Percentiles rank a stretch among this genome's conserved stretches.
These are phyloP conservation scores for Enchytraeus crypticus DNA, from an alignment of 2,888 invertebrate genomes.

Conservation along the genomic window DNA sequence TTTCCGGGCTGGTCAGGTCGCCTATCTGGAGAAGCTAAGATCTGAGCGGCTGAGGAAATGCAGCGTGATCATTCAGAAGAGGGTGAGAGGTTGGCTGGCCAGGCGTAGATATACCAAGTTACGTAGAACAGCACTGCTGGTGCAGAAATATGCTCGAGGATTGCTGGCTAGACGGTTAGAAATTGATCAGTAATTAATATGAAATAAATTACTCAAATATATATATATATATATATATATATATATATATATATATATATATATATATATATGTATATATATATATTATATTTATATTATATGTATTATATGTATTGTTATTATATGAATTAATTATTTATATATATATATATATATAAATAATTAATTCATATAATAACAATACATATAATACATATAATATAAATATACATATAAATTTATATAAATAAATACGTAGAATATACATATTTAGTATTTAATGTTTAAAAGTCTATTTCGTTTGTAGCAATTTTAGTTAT, in stretches of 20 bases:
- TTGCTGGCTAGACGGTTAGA: slow-evolving; percentile 66
- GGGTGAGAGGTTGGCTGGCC: slow-evolving; percentile 73
- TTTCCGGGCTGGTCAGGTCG: slow-evolving; percentile 95
- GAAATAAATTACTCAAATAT: not conserved
- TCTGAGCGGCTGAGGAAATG: slow-evolving; percentile 71
- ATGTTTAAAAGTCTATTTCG: no score
- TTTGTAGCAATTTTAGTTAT: not conserved
- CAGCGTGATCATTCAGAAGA: slow-evolving; percentile 83
- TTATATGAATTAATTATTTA: no score
- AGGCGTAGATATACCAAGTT: slow-evolving; percentile 61
- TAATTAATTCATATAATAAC: no score
- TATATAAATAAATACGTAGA: no score
- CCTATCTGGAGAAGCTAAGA: slow-evolving; percentile 85
- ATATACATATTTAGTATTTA: not conserved
- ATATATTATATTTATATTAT: not conserved
- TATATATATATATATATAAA: no score
- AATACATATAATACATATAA: not conserved
- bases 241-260: not conserved
- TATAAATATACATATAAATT: no score
- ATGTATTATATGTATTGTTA: not conserved
- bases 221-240: not conserved
- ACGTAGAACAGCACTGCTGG: slow-evolving; percentile 57
- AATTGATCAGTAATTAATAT: not conserved
- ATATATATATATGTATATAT: not conserved
- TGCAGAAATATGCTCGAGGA: slow-evolving; percentile 75